Conservation (phyloP, 2,113 vertebrate species). For the Ptilorrhoa leucosticta region DNA sequence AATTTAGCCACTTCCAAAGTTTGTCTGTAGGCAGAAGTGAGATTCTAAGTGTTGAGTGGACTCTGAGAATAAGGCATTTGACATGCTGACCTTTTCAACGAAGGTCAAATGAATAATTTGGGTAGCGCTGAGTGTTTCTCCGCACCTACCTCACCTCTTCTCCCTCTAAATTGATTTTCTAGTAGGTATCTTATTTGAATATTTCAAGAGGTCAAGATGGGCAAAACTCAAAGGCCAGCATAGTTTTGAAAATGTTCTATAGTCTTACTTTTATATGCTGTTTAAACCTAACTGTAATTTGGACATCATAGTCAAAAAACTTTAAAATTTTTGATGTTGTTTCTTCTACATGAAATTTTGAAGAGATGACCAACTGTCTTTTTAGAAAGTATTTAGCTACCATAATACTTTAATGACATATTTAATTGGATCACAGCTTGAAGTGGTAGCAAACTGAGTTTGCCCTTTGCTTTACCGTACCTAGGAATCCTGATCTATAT, state of each 20-base stretch:
- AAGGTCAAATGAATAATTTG: constrained; percentile 34
- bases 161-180: constrained; percentile 2
- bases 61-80: constrained; percentile 21
- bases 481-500: constrained; percentile 82
- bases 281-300: background rate
- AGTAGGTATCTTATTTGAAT: background rate
- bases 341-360: background rate
- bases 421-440: constrained; percentile 78
- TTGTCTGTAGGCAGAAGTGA: background rate
- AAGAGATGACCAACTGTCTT: constrained; percentile 32
- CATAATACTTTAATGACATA: constrained; percentile 66
- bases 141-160: background rate
- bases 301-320: background rate
- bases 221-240: background rate
- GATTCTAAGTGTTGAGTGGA: constrained; percentile 16
- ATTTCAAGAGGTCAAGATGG: background rate
- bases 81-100: constrained; percentile 19
- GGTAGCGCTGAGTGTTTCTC: background rate
- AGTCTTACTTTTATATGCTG: background rate
- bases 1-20: background rate
- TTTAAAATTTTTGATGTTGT: background rate
- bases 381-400: constrained; percentile 62
- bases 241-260: background rate
- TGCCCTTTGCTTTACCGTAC: constrained; percentile 75
- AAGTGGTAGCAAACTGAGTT: constrained; percentile 71